These are phyloP conservation scores for Embidobia sp. DNA, from an alignment of 2,888 invertebrate genomes.

Conservation along the genomic window DNA sequence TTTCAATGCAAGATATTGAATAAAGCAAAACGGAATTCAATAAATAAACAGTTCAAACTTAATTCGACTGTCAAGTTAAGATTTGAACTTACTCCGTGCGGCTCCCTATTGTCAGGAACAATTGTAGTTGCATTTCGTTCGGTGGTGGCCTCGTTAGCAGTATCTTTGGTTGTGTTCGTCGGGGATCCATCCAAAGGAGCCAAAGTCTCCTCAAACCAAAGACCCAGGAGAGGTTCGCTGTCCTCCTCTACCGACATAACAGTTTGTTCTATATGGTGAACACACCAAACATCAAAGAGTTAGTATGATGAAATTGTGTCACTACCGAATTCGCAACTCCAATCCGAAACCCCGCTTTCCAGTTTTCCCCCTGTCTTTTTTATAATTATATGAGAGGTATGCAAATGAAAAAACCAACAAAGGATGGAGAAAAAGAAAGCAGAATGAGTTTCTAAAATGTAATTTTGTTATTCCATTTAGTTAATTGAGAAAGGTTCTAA, in stretches of 20 bases:
- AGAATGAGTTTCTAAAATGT: too few species aligned
- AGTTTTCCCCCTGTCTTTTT: too few species aligned
- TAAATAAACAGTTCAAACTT: too few species aligned
- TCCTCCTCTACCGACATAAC: constrained; percentile 85
- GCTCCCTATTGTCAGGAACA: constrained; percentile 90
- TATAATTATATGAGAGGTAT: too few species aligned
- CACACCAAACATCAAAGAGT: constrained; percentile 72
- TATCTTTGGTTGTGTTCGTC: constrained; percentile 84
- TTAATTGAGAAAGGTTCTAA: too few species aligned
- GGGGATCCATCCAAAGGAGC: constrained; percentile 87
- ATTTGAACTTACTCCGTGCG: constrained; percentile 83
- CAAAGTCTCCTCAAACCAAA: constrained; percentile 97
- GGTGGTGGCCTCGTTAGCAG: constrained; percentile 82
- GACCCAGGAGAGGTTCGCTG: constrained; percentile 92
- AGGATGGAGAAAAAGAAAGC: too few species aligned
- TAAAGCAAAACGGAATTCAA: too few species aligned
- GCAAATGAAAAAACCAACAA: too few species aligned
- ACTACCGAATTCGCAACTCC: constrained; percentile 46
- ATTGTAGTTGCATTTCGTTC: constrained; percentile 83
- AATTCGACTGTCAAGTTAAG: too few species aligned
- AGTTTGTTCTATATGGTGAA: constrained; percentile 77
- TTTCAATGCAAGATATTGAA: too few species aligned
- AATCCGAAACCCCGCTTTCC: constrained; percentile 12
- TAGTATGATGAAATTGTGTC: constrained; percentile 69
- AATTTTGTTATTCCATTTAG: too few species aligned